A percentile compares a stretch with the other conserved stretches of the same genome.
Conservation (phyloP, 1,140 invertebrate species). For the Bathynomus jamesi region DNA sequence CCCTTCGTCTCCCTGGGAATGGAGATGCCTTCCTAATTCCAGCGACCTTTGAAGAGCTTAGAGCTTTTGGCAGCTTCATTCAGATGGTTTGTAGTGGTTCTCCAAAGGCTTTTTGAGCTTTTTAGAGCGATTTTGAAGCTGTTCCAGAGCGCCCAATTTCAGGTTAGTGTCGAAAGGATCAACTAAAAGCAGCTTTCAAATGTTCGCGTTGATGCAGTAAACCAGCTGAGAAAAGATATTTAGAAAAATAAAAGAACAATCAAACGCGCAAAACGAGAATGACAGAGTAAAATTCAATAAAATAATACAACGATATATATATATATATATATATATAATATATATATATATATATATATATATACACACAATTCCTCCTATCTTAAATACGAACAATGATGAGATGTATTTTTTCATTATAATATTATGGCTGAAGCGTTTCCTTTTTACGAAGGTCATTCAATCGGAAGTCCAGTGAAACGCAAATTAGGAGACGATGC, state of each 20-base stretch:
- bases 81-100: background rate
- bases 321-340: background rate
- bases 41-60: background rate
- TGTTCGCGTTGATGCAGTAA: background rate
- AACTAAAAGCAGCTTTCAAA: slow-evolving; percentile 1
- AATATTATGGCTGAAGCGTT: too few species aligned
- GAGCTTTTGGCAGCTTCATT: slow-evolving; percentile 1
- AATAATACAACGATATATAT: background rate
- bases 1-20: background rate
- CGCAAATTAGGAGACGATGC: too few species aligned
- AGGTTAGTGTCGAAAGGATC: slow-evolving; percentile 1
- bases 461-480: too few species aligned
- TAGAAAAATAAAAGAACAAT: background rate
- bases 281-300: background rate
- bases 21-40: background rate
- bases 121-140: background rate
- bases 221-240: background rate
- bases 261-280: background rate
- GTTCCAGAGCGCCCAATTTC: background rate
- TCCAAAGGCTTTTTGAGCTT: background rate
- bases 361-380: background rate
- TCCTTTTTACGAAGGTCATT: too few species aligned
- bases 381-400: too few species aligned
- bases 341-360: slow-evolving; percentile 3
- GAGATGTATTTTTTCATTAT: too few species aligned